These are phyloP conservation scores for Scolopax mira DNA, from an alignment of 2,113 vertebrate species.

Conservation along the genomic window DNA sequence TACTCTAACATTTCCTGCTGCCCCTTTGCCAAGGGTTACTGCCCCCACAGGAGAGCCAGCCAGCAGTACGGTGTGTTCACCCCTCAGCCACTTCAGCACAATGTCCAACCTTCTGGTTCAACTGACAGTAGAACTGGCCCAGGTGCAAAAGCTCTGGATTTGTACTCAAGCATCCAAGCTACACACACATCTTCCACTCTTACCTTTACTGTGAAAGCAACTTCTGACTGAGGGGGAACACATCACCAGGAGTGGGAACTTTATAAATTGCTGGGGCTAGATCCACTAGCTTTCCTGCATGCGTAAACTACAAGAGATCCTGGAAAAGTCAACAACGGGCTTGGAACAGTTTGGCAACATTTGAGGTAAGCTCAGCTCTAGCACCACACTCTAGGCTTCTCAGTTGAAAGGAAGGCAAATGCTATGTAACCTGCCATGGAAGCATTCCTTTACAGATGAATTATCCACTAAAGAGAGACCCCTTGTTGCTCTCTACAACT, in stretches of 20 bases:
- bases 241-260: not conserved
- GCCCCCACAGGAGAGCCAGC: not conserved
- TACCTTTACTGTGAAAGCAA: not conserved
- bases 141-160: not conserved
- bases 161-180: not conserved
- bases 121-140: not conserved
- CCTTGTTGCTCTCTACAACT: not conserved
- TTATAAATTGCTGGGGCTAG: not conserved
- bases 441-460: not conserved
- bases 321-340: not conserved
- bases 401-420: not conserved
- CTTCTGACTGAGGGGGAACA: not conserved
- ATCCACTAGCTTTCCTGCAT: not conserved
- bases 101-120: not conserved
- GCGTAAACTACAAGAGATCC: not conserved
- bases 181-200: not conserved
- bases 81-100: not conserved
- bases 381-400: not conserved
- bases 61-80: not conserved
- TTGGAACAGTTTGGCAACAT: not conserved
- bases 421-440: not conserved
- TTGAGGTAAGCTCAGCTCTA: not conserved
- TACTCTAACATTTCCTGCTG: fast-evolving
- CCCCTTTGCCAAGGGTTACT: not conserved
- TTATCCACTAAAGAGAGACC: not conserved